These are phyloP conservation scores for Jordanella pulchra DNA, from an alignment of 2,797 vertebrate genomes.

Conservation along the genomic window DNA sequence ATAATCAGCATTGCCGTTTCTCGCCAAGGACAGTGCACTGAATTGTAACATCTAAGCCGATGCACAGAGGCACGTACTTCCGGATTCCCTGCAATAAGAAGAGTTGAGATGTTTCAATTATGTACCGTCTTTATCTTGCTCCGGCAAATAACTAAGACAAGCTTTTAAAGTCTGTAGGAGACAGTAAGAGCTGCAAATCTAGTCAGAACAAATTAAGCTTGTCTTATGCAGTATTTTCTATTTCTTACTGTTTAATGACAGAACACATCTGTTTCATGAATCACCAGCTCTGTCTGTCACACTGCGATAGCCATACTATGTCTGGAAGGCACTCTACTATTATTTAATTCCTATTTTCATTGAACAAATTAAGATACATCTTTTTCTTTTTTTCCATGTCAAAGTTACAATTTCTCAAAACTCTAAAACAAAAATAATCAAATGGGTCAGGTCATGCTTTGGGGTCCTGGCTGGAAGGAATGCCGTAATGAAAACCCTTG, in stretches of 20 bases:
- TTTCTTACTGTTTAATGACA: constrained; percentile 29
- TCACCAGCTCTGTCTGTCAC: constrained; percentile 19
- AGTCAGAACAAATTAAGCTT: constrained; percentile 22
- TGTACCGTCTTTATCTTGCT: not conserved
- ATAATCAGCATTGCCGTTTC: constrained; percentile 54
- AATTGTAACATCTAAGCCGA: constrained; percentile 33
- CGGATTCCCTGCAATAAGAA: constrained; percentile 11
- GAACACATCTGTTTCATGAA: constrained; percentile 35
- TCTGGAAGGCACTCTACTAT: constrained; percentile 11
- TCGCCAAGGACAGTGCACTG: constrained; percentile 48
- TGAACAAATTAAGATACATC: not conserved
- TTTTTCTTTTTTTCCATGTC: not conserved
- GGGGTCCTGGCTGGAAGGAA: too few relatives aligned
- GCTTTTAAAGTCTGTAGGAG: constrained; percentile 2
- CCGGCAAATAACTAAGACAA: not conserved
- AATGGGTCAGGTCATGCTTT: too few relatives aligned
- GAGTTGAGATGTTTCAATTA: constrained; percentile 4
- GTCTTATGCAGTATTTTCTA: not conserved
- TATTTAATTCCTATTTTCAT: not conserved
- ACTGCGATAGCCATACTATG: constrained; percentile 26
- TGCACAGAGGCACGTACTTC: constrained; percentile 20
- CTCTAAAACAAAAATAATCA: not conserved
- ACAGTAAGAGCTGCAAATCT: constrained; percentile 11
- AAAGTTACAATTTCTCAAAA: not conserved
- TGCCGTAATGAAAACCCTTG: too few relatives aligned